Percentiles rank a stretch among this genome's conserved stretches.
Evolutionary conservation across 1,140 invertebrate species (phyloP).

Genomic region (Cheumatopsyche charites): DNA sequence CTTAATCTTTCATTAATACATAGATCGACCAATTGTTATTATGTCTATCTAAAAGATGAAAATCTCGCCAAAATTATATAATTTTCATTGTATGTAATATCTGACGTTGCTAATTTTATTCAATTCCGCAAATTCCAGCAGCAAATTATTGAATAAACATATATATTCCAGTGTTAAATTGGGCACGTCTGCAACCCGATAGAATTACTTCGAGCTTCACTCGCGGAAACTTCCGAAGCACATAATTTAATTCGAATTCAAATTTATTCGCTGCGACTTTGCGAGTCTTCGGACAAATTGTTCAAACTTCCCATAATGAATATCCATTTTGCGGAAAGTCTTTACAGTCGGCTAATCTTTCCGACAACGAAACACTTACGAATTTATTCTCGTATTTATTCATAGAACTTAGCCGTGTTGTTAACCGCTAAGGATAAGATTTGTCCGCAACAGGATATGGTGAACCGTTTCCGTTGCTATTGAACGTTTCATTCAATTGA

Average conservation of each 20-base stretch:
- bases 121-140: too few species aligned
- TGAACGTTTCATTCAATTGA: not conserved
- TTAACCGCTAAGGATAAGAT: not conserved
- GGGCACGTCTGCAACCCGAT: constrained; percentile 2
- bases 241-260: constrained; percentile 18
- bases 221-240: not conserved
- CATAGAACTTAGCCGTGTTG: not conserved
- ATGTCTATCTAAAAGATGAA: too few species aligned
- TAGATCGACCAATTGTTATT: too few species aligned
- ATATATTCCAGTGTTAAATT: not conserved
- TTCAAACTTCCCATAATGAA: constrained; percentile 3
- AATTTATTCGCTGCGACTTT: constrained; percentile 10
- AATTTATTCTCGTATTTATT: not conserved
- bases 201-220: constrained; percentile 1
- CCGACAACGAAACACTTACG: too few species aligned
- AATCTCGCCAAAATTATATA: too few species aligned
- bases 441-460: not conserved
- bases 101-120: too few species aligned
- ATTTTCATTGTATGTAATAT: too few species aligned
- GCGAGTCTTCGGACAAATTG: not conserved
- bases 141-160: too few species aligned
- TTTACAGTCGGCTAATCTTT: too few species aligned
- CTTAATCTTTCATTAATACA: too few species aligned
- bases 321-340: constrained; percentile 3
- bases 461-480: not conserved